Base-by-base conservation (phyloP, 2,113 vertebrate genomes). In the Vidua macroura region DNA sequence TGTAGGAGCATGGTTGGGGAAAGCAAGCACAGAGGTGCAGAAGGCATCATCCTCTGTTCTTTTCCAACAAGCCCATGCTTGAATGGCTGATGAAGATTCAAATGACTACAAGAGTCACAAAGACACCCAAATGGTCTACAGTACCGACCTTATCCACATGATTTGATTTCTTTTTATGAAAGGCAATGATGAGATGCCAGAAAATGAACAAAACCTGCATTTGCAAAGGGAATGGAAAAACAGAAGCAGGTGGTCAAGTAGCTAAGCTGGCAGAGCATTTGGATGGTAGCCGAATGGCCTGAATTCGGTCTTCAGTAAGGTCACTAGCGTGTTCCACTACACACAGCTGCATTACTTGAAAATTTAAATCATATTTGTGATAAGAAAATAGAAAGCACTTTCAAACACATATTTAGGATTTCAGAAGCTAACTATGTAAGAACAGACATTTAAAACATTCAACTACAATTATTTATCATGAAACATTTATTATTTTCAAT, bases 171-270 rank as follows among this genome's bases (percentile, higher is more conserved):
- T 35, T 74, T 70, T 60, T 35, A 49, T 28, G 59, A 92, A 92
- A 92, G 43, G 43, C 70, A 82, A 55, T 21, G 35, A n/a, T 41
- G 41, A 92, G 63, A 95, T 60, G 78, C 73, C 94, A 94, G 74
- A 90, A 94, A 67, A 58, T 35, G 23, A 96, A 95, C 78, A 97
- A 97, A 95, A 70, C 56, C 88, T 92, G 72, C 83, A 89, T 90
- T 93, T 91, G 80, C 88, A 96, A 97, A 91, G 60, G 28, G 86
- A 93, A 92, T 58, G 79, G 87, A 97, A 97, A 97, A 98, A 94
- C 95, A 97, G 96, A 98, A 95, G 96, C 96, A 96, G 96, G 95
- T 97, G 94, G 92, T 96, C 90, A 96, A 95, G 85, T 62, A 91
- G 93, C 93, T 96, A 95, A 96, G 78, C 92, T 93, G 93, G 81